phyloP scores from a whole-genome alignment of 1,140 invertebrate genomes.

The Dendrolimus kikuchii region DNA sequence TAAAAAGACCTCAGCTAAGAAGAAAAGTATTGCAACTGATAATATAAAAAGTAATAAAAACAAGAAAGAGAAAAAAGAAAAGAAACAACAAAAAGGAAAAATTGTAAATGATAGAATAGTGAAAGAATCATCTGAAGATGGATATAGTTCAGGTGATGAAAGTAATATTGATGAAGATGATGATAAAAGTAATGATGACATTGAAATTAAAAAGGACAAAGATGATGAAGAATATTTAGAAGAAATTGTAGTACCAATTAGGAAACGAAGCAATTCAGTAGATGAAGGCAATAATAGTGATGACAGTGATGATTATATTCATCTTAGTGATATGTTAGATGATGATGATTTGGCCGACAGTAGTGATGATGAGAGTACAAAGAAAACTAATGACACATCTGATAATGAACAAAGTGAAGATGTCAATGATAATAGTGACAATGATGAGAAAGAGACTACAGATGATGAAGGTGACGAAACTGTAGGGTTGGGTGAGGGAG shows the following conservation, averaged over 20 bases:
- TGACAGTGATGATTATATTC: slow-evolving; percentile 52
- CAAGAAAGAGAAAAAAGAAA: slow-evolving; percentile 18
- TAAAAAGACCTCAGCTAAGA: slow-evolving; percentile 50
- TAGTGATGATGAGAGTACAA: slow-evolving; percentile 35
- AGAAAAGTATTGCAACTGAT: slow-evolving; percentile 25
- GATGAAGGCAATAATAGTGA: slow-evolving; percentile 50
- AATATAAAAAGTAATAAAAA: slow-evolving; percentile 36
- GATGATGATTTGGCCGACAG: slow-evolving; percentile 45
- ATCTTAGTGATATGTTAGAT: slow-evolving; percentile 52
- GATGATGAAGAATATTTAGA: slow-evolving; percentile 36
- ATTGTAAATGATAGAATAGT: slow-evolving; percentile 21
- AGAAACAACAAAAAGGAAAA: slow-evolving; percentile 20
- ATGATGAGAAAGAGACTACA: slow-evolving; percentile 5
- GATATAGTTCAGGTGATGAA: slow-evolving; percentile 23
- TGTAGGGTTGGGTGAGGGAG: slow-evolving; percentile 14
- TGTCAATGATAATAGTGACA: slow-evolving; percentile 14
- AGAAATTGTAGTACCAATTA: slow-evolving; percentile 42
- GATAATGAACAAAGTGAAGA: slow-evolving; percentile 13
- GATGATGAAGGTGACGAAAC: slow-evolving; percentile 14
- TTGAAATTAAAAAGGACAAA: slow-evolving; percentile 3
- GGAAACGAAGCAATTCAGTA: slow-evolving; percentile 32
- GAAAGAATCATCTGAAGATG: slow-evolving; percentile 53
- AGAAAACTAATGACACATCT: slow-evolving; percentile 14
- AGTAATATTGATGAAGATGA: slow-evolving; percentile 41
- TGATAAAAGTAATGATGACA: slow-evolving; percentile 13